Evolutionary conservation across 1,140 invertebrate genomes (phyloP).

Genomic region (Drosophila pseudoobscura): DNA sequence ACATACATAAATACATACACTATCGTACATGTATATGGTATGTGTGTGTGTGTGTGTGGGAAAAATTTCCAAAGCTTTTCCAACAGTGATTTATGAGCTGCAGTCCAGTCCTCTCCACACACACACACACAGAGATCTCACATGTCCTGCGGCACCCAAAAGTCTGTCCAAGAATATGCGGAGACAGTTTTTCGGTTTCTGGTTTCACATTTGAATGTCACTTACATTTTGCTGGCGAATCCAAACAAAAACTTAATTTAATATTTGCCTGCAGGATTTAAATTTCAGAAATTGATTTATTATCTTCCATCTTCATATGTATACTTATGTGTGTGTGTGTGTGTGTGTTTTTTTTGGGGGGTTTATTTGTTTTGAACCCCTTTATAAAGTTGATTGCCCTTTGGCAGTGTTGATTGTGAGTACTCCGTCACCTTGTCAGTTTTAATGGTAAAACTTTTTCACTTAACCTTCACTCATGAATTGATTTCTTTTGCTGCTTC

Average conservation of each 20-base stretch:
- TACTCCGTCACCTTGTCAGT: conserved; percentile 55
- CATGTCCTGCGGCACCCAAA: conserved; percentile 30
- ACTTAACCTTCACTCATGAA: conserved; percentile 74
- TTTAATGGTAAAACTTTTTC: conserved; percentile 74
- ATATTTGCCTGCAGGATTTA: conserved; percentile 19
- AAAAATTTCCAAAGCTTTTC: conserved; percentile 21
- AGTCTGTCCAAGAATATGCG: conserved; percentile 36
- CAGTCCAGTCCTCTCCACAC: background rate
- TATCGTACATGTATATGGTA: too few relatives aligned
- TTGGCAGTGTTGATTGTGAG: background rate
- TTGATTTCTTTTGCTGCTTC: conserved; percentile 62
- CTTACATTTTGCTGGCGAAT: conserved; percentile 38
- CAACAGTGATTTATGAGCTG: conserved; percentile 42
- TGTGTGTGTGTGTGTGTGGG: conserved; percentile 1
- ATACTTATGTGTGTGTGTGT: too few relatives aligned
- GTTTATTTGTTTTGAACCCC: background rate
- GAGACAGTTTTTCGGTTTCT: conserved; percentile 19
- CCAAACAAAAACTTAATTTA: conserved; percentile 14
- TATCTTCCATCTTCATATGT: background rate
- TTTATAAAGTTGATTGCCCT: conserved; percentile 5
- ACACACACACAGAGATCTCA: conserved; percentile 6
- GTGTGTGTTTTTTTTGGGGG: background rate
- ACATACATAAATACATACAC: background rate
- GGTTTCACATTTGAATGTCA: conserved; percentile 22
- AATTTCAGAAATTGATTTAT: background rate